A percentile compares a stretch with the other conserved stretches of the same genome.
phyloP scores from a whole-genome alignment of 1,140 invertebrate species.

The Eulimnadia texana region DNA sequence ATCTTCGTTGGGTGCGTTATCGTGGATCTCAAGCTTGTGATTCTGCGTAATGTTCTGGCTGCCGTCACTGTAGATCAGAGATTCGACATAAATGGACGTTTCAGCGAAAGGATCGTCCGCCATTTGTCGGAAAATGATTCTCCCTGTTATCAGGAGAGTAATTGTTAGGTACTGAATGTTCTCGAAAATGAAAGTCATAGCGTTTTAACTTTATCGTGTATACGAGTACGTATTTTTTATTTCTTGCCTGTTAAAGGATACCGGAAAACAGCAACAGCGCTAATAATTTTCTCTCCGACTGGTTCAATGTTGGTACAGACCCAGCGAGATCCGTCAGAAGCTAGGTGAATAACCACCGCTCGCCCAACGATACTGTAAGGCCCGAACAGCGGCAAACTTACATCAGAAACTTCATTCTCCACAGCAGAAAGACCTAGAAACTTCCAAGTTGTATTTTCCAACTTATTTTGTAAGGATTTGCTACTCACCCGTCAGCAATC shows the following conservation, averaged over 20 bases:
- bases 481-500: slow-evolving; percentile 24
- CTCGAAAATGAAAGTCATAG: too few species aligned
- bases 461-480: background rate
- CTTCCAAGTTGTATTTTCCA: background rate
- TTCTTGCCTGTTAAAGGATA: slow-evolving; percentile 80
- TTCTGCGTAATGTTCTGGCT: slow-evolving; percentile 58
- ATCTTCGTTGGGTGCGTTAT: slow-evolving; percentile 51
- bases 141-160: background rate
- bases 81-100: slow-evolving; percentile 41
- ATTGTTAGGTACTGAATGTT: background rate
- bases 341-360: slow-evolving; percentile 18
- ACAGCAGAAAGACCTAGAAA: slow-evolving; percentile 20
- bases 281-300: slow-evolving; percentile 23
- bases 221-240: slow-evolving; percentile 52
- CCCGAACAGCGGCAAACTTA: slow-evolving; percentile 72
- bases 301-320: slow-evolving; percentile 36
- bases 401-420: slow-evolving; percentile 45
- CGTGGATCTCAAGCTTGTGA: slow-evolving; percentile 51
- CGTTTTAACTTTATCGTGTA: too few species aligned
- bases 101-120: slow-evolving; percentile 52
- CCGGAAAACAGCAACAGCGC: slow-evolving; percentile 34
- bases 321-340: slow-evolving; percentile 28
- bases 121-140: slow-evolving; percentile 3
- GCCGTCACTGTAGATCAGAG: slow-evolving; percentile 72
- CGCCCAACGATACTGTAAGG: slow-evolving; percentile 40